Conservation (phyloP, 2,888 invertebrate species). For the Tubiluchus corallicola region DNA sequence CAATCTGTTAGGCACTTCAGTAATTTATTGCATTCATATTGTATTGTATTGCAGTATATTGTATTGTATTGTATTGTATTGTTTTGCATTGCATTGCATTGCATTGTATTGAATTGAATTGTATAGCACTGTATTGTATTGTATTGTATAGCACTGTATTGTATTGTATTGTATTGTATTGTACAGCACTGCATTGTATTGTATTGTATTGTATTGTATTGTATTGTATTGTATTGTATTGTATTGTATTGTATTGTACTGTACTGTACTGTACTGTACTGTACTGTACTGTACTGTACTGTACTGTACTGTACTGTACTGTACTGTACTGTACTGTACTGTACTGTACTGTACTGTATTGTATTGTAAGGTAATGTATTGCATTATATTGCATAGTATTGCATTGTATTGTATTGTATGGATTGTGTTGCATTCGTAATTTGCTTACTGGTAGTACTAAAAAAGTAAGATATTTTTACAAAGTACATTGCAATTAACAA, state of each 20-base stretch:
- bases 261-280: slow-evolving; percentile 1
- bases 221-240: slow-evolving; percentile 1
- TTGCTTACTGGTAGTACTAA: too few species aligned
- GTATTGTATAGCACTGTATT: slow-evolving; percentile 1
- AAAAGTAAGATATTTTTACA: too few species aligned
- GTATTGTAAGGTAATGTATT: slow-evolving; percentile 1
- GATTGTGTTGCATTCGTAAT: too few species aligned
- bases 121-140: neutral
- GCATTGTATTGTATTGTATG: too few species aligned
- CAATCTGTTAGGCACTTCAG: too few species aligned
- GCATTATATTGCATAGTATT: too few species aligned
- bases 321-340: slow-evolving; percentile 3
- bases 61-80: slow-evolving; percentile 3
- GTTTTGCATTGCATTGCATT: slow-evolving; percentile 1
- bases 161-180: neutral
- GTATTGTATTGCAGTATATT: slow-evolving; percentile 1
- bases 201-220: neutral
- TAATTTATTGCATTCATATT: neutral
- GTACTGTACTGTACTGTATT: slow-evolving; percentile 3
- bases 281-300: slow-evolving; percentile 3
- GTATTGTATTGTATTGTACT: slow-evolving; percentile 3
- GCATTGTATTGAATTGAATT: neutral
- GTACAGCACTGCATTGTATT: neutral
- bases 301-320: slow-evolving; percentile 3
- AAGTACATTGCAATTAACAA: too few species aligned